Base-by-base conservation (phyloP, 2,113 vertebrate species). In the Reinhardtius hippoglossoides region DNA sequence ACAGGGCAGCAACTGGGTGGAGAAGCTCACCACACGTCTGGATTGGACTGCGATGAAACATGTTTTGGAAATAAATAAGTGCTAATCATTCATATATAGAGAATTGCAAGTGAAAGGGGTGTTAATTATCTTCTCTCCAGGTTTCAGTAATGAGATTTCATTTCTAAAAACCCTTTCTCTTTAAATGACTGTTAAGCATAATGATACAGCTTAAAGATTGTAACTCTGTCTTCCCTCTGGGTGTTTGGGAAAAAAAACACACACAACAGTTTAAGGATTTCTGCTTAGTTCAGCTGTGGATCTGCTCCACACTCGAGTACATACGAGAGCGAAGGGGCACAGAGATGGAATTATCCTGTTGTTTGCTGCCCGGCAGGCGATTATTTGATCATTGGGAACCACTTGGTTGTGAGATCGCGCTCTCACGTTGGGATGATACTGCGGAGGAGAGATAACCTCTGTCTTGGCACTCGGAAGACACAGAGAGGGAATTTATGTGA, bases 341-440 rank as follows among this genome's bases (percentile, higher is more conserved):
- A 74, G 71, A 62, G 76, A 85, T 81, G 66, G 79, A 77, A 84
- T 83, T 56, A 82, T 73, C 64, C 27, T 70, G 75, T 82, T 80
- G 67, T 84, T 84, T 84, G 71, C 56, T 63, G 64, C 87, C 52
- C 76, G 78, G 84, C 77, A 77, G 74, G 85, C 71, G 81, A 75
- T 71, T 67, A 81, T 88, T 86, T 87, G 81, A 84, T 88, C 83
- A 75, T 61, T 20, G 54, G 76, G 68, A 86, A 48, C 65, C 78
- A 81, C 84, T 86, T 50, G 70, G 63, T 76, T 85, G 57, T 72
- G 75, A 82, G 55, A 82, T 77, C 67, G 26, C 21, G 78, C 82
- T 80, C 85, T 82, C 37, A 81, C 84, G 83, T 85, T 21, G 23
- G 56, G 79, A 75, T 73, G 68, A 55, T 69, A 55, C 80, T 73